A percentile compares a stretch with the other conserved stretches of the same genome.
phyloP scores from a whole-genome alignment of 2,113 vertebrate species.

The Eublepharis macularius region DNA sequence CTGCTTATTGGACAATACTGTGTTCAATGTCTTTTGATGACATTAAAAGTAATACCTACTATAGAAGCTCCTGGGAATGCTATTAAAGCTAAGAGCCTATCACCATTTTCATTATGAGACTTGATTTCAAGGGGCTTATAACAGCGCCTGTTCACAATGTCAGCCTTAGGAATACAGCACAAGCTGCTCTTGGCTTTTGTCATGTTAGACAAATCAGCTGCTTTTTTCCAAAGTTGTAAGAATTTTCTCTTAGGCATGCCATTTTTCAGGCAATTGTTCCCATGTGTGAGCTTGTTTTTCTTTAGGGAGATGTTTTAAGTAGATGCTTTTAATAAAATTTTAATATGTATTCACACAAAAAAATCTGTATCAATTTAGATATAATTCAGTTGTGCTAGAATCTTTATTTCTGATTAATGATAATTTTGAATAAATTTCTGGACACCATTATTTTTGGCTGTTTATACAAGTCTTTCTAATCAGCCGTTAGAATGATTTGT shows the following conservation, averaged over 20 bases:
- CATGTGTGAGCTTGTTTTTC: constrained; percentile 19
- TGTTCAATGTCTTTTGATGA: constrained; percentile 69
- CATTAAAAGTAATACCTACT: constrained; percentile 69
- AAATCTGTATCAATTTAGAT: background rate
- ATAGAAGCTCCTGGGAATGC: constrained; percentile 69
- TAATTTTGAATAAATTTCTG: background rate
- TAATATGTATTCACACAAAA: constrained; percentile 20
- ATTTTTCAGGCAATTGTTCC: background rate
- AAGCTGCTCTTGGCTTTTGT: background rate
- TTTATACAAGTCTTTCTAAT: background rate
- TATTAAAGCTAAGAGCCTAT: constrained; percentile 77
- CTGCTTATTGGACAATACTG: constrained; percentile 68
- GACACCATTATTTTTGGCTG: background rate
- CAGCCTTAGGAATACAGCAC: constrained; percentile 40
- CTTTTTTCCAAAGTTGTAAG: background rate
- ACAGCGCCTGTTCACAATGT: constrained; percentile 35
- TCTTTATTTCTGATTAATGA: constrained; percentile 18
- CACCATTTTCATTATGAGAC: constrained; percentile 72
- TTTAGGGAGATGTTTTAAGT: constrained; percentile 27
- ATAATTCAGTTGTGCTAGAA: background rate
- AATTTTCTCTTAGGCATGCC: constrained; percentile 8
- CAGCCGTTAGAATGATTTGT: background rate
- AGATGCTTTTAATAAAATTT: constrained; percentile 21
- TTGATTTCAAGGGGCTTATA: constrained; percentile 73
- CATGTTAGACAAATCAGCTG: background rate